Evolutionary conservation across 2,113 vertebrate species (phyloP).

Genomic region (Halichoeres trimaculatus): DNA sequence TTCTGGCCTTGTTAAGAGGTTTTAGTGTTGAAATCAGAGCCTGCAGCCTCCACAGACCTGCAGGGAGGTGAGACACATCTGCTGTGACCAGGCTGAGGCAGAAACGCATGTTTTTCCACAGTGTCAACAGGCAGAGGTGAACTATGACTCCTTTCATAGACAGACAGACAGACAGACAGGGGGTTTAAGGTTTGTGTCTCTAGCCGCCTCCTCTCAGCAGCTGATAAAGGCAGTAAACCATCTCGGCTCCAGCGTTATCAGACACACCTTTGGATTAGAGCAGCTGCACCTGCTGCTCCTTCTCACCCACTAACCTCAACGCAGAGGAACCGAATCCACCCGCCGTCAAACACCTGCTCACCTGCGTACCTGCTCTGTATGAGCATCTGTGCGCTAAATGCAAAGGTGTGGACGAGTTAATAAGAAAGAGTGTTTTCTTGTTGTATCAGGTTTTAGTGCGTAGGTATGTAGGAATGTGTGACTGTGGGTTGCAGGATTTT

Average conservation of each 20-base stretch:
- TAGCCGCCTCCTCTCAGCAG: background rate
- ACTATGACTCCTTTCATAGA: background rate
- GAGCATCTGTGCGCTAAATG: background rate
- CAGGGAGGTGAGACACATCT: conserved; percentile 26
- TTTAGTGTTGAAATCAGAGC: conserved; percentile 56
- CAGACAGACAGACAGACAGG: background rate
- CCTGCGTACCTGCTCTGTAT: conserved; percentile 29
- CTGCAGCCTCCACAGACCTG: background rate
- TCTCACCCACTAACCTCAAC: conserved; percentile 75
- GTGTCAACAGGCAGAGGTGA: background rate
- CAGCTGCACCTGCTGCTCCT: conserved; percentile 79
- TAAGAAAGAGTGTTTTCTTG: too few relatives aligned
- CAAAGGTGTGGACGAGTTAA: background rate
- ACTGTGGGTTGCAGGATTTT: background rate
- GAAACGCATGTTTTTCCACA: too few relatives aligned
- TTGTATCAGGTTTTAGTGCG: background rate
- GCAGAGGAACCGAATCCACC: conserved; percentile 47
- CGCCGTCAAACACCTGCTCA: conserved; percentile 47
- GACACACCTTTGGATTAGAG: conserved; percentile 70
- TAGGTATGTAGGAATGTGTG: background rate
- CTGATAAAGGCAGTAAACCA: conserved; percentile 65
- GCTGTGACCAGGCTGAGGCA: too few relatives aligned
- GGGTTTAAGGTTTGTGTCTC: background rate
- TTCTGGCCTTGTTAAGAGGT: conserved; percentile 39
- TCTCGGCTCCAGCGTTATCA: conserved; percentile 46